Percentiles rank a stretch among this genome's conserved stretches.
phyloP scores from a whole-genome alignment of 2,888 invertebrate genomes.

The Petrophora chlorosata region DNA sequence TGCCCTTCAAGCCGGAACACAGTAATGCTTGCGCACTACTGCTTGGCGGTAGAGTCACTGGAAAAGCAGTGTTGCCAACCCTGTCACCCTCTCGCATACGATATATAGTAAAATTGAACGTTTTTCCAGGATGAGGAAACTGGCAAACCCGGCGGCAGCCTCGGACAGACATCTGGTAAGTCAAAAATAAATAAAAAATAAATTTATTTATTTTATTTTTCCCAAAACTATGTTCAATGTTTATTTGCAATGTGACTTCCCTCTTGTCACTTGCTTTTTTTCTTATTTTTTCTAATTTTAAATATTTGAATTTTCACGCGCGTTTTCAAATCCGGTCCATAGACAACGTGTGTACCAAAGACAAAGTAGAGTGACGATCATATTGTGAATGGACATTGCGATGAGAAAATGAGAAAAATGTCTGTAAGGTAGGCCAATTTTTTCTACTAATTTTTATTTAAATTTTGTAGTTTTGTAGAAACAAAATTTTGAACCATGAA shows the following conservation, averaged over 20 bases:
- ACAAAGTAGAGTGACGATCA: constrained; percentile 60
- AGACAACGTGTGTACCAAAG: constrained; percentile 40
- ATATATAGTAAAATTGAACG: not conserved
- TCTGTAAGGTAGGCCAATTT: constrained; percentile 83
- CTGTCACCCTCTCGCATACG: too few relatives aligned
- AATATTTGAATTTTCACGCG: constrained; percentile 23
- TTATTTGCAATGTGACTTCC: constrained; percentile 79
- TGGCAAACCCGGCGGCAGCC: constrained; percentile 72
- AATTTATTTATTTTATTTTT: constrained; percentile 39
- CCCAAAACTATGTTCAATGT: constrained; percentile 58
- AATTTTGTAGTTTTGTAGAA: constrained; percentile 43
- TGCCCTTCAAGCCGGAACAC: too few relatives aligned
- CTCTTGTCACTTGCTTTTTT: constrained; percentile 69
- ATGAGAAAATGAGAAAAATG: constrained; percentile 58
- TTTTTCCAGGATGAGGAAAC: constrained; percentile 74
- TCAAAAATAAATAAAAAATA: constrained; percentile 24
- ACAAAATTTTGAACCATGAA: constrained; percentile 70
- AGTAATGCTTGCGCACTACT: too few relatives aligned
- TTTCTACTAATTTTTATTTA: constrained; percentile 40
- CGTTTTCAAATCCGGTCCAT: constrained; percentile 21
- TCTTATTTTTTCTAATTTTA: constrained; percentile 35
- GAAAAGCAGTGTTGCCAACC: too few relatives aligned
- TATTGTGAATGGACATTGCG: constrained; percentile 80
- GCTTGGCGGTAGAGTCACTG: too few relatives aligned
- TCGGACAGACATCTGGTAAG: constrained; percentile 77